phyloP scores from a whole-genome alignment of 2,888 invertebrate species.

The Megalurothrips usitatus region DNA sequence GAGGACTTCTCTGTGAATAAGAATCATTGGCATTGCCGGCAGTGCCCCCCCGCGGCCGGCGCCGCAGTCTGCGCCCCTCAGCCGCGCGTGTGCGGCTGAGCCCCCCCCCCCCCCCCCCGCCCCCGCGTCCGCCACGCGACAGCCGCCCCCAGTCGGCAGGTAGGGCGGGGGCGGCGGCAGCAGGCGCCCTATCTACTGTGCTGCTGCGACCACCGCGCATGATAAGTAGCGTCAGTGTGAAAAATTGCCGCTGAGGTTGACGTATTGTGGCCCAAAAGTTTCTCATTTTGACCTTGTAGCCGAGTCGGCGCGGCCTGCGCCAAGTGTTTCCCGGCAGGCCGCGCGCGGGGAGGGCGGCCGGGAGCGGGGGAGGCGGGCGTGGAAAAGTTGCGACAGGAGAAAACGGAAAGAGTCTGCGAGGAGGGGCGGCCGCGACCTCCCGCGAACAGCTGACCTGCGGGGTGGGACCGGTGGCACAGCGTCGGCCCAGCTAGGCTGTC shows the following conservation, averaged over 20 bases:
- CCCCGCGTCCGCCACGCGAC: neutral
- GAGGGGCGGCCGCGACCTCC: too few relatives aligned
- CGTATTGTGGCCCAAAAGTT: neutral
- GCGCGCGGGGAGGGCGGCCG: neutral
- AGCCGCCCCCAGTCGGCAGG: too few relatives aligned
- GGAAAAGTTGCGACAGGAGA: neutral
- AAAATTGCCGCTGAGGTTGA: constrained; percentile 22
- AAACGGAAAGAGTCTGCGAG: too few relatives aligned
- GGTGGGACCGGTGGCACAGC: too few relatives aligned
- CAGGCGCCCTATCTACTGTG: too few relatives aligned
- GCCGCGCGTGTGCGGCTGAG: too few relatives aligned
- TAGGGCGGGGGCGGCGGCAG: too few relatives aligned
- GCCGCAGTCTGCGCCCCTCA: too few relatives aligned
- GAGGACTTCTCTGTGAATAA: neutral
- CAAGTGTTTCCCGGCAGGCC: neutral
- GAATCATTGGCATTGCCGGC: too few relatives aligned
- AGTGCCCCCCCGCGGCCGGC: neutral
- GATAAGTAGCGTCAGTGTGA: neutral
- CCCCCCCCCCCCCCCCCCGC: neutral
- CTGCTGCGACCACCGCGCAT: neutral
- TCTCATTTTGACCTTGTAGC: constrained; percentile 11
- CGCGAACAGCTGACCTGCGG: too few relatives aligned
- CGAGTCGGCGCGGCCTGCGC: neutral
- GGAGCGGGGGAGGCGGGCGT: neutral
- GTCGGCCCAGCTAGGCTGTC: too few relatives aligned